Base-by-base conservation (phyloP, 2,888 invertebrate species). In the Drosophila rellima region DNA sequence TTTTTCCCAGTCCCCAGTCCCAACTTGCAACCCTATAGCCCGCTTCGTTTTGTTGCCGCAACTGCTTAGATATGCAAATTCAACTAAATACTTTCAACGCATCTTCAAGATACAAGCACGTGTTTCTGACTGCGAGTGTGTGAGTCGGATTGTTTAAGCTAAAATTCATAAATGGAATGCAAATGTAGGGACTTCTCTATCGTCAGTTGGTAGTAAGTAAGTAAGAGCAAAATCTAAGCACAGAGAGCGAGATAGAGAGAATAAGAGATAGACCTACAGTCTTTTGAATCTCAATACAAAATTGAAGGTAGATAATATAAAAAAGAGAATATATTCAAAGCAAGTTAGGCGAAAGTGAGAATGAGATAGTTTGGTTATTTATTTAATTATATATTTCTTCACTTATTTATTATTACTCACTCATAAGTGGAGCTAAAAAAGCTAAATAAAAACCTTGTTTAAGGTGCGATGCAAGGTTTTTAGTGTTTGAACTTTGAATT, bases 11-110 rank as follows among this genome's bases (percentile, higher is more conserved):
- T 48, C 13, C 33, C 52, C 26, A 33, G 33, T 33, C 33, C 31
- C 17, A 42, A 42, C 35, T 57, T 63, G 70, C 81, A 73, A 81
- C 83, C 83, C 83, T 69, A 54, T 70, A 54, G 51, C 18, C 29
- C 40, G 23, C 39, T 39, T 29, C 44, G 39, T 65, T 52, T 60
- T 81, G 87, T 89, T 89, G 85, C 84, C 85, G 51, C 85, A 87
- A 86, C 85, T 86, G 80, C 89, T 86, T 86, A 86, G 78, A 74
- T 86, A 89, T 87, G 89, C 83, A 87, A 87, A 86, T 86, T 75
- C 47, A 59, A 61, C 80, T 89, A 89, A 86, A 87, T 89, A 85
- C 86, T 87, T 82, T 87, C 86, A 89, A 73, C 86, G 86, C 89
- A 86, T 88, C 89, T 74, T 74, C 54, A 37, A 75, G 72, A 74